These are phyloP conservation scores for Epinotia bilunana DNA, from an alignment of 2,888 invertebrate species.

Conservation along the genomic window DNA sequence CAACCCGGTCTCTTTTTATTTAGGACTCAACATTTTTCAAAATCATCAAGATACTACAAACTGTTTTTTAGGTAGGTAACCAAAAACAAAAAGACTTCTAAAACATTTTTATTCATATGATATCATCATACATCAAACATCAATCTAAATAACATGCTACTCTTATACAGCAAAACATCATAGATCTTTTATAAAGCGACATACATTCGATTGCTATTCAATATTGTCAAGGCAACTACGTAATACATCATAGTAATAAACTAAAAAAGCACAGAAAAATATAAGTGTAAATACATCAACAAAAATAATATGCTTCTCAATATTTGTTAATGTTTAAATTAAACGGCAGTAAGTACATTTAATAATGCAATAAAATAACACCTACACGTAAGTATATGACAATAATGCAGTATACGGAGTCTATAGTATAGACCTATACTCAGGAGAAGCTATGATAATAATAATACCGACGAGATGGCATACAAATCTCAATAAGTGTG, in stretches of 20 bases:
- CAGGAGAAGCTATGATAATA: slow-evolving; percentile 1
- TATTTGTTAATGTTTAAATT: not conserved
- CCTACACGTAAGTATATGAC: slow-evolving; percentile 23
- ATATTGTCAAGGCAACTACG: slow-evolving; percentile 31
- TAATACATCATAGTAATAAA: slow-evolving; percentile 36
- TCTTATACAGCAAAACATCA: slow-evolving; percentile 14
- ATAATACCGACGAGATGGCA: too few relatives aligned
- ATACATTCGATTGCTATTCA: slow-evolving; percentile 13
- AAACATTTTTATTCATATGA: slow-evolving; percentile 31
- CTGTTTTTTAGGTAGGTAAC: not conserved
- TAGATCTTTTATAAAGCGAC: slow-evolving; percentile 19
- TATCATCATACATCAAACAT: slow-evolving; percentile 38
- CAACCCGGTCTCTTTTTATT: too few relatives aligned
- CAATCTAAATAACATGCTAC: slow-evolving; percentile 37
- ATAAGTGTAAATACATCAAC: slow-evolving; percentile 22
- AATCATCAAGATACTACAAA: too few relatives aligned
- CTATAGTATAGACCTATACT: not conserved
- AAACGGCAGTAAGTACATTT: slow-evolving; percentile 30
- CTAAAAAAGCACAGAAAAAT: slow-evolving; percentile 2
- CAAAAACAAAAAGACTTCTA: not conserved
- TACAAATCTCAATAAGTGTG: too few relatives aligned
- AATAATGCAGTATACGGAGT: not conserved
- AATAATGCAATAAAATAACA: slow-evolving; percentile 20
- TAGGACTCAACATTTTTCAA: too few relatives aligned
- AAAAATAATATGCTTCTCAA: slow-evolving; percentile 16